A percentile compares a stretch with the other conserved stretches of the same genome.
These are phyloP conservation scores for Drosophila tsacasi DNA, from an alignment of 1,140 invertebrate genomes.

Conservation along the genomic window DNA sequence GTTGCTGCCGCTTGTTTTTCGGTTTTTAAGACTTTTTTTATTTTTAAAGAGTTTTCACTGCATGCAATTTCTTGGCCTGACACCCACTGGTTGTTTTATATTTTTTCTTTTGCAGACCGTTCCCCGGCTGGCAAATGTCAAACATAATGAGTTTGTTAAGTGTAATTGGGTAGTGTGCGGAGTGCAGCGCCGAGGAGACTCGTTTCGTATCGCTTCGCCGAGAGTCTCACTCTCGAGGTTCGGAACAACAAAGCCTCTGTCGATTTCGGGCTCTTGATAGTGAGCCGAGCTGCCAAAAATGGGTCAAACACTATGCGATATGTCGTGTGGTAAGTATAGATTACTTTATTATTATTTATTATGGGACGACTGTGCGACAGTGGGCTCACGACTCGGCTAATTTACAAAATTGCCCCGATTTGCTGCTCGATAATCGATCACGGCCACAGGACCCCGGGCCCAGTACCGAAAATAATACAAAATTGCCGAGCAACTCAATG, in stretches of 20 bases:
- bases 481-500: constrained; percentile 6
- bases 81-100: constrained; percentile 56
- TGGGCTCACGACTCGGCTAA: constrained; percentile 30
- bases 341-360: constrained; percentile 72
- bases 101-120: not conserved
- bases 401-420: constrained; percentile 36
- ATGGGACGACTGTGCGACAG: constrained; percentile 5
- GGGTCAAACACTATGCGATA: constrained; percentile 63
- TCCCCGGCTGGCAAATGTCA: constrained; percentile 36
- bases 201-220: not conserved
- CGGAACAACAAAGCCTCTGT: constrained; percentile 7
- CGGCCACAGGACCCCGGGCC: constrained; percentile 15
- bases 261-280: constrained; percentile 39
- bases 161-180: constrained; percentile 62
- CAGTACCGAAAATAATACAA: constrained; percentile 6
- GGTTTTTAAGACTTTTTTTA: not conserved
- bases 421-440: constrained; percentile 42
- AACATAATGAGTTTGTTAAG: constrained; percentile 78
- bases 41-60: constrained; percentile 28
- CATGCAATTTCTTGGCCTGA: constrained; percentile 43
- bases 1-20: constrained; percentile 10
- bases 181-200: constrained; percentile 13
- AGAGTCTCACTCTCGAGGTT: constrained; percentile 7
- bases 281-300: constrained; percentile 47
- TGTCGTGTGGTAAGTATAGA: constrained; percentile 61